A percentile compares a stretch with the other conserved stretches of the same genome.
Evolutionary conservation across 2,113 vertebrate species (phyloP).

Genomic region (Hippopotamus amphibius): DNA sequence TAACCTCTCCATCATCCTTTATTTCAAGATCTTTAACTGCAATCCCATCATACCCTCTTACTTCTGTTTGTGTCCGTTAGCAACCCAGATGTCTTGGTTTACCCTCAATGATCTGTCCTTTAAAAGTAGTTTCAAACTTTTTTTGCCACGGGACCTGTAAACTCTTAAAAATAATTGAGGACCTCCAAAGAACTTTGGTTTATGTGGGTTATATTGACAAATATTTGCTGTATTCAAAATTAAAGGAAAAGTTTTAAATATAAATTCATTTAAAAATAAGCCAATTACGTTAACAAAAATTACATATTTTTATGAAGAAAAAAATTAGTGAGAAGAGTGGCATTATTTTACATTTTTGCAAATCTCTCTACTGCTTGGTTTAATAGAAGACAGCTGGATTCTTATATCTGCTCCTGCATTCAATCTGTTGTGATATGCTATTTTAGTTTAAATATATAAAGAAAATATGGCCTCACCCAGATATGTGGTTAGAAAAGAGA

Average conservation of each 20-base stretch:
- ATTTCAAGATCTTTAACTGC: conserved; percentile 41
- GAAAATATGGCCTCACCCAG: conserved; percentile 56
- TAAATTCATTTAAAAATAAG: conserved; percentile 45
- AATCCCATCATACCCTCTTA: background rate
- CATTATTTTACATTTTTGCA: conserved; percentile 51
- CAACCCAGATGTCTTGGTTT: background rate
- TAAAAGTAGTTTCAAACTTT: background rate
- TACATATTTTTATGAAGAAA: conserved; percentile 30
- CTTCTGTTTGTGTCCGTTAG: background rate
- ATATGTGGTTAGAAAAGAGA: conserved; percentile 55
- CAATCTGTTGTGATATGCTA: conserved; percentile 60
- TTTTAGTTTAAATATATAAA: conserved; percentile 67
- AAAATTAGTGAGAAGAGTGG: conserved; percentile 7
- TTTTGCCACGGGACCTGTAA: conserved; percentile 11
- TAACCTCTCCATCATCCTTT: background rate
- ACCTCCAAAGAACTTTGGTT: background rate
- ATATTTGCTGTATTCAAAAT: background rate
- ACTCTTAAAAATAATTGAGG: background rate
- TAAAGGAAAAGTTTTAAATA: background rate
- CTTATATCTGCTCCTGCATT: conserved; percentile 52
- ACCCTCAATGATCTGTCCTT: background rate
- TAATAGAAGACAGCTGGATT: conserved; percentile 72
- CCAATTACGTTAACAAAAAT: background rate
- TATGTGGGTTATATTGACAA: background rate
- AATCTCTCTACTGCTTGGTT: conserved; percentile 36